phyloP scores from a whole-genome alignment of 2,797 vertebrate genomes.

The Zenarchopterus dispar region DNA sequence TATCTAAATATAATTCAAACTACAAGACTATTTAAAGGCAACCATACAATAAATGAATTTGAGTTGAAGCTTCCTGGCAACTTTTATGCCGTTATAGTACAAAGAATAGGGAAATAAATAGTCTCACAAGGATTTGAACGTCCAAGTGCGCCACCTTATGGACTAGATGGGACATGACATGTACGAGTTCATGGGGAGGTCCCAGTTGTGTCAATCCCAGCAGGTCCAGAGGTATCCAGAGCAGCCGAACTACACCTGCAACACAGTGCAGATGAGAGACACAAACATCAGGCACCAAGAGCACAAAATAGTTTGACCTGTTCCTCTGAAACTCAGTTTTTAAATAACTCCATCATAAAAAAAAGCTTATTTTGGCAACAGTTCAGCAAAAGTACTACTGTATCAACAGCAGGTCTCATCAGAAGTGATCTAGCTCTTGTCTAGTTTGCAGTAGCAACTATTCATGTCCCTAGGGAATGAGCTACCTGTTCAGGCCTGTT shows the following conservation, averaged over 20 bases:
- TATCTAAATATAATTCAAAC: neutral
- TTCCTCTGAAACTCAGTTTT: neutral
- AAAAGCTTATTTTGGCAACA: neutral
- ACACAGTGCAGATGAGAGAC: slow-evolving; percentile 10
- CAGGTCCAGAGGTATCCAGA: slow-evolving; percentile 36
- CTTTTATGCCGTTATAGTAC: neutral
- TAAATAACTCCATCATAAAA: neutral
- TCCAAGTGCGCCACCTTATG: slow-evolving; percentile 70
- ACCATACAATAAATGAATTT: neutral
- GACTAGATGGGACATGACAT: slow-evolving; percentile 25
- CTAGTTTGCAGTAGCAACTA: slow-evolving; percentile 33
- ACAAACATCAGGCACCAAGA: no score
- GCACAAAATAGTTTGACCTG: no score
- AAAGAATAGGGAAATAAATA: neutral
- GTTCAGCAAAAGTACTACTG: neutral
- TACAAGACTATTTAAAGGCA: neutral
- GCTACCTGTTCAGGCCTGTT: slow-evolving; percentile 58
- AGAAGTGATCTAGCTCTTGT: slow-evolving; percentile 1
- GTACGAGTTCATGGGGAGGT: slow-evolving; percentile 60
- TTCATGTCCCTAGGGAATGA: slow-evolving; percentile 47
- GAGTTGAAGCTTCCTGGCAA: neutral
- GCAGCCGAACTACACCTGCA: slow-evolving; percentile 34
- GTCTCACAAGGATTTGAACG: slow-evolving; percentile 23
- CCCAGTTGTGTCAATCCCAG: slow-evolving; percentile 39
- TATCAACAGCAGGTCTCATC: neutral